Evolutionary conservation across 1,140 invertebrate species (phyloP), one percentile per base, ranked within the genome.

Genomic region (Charaxes varanes): DNA sequence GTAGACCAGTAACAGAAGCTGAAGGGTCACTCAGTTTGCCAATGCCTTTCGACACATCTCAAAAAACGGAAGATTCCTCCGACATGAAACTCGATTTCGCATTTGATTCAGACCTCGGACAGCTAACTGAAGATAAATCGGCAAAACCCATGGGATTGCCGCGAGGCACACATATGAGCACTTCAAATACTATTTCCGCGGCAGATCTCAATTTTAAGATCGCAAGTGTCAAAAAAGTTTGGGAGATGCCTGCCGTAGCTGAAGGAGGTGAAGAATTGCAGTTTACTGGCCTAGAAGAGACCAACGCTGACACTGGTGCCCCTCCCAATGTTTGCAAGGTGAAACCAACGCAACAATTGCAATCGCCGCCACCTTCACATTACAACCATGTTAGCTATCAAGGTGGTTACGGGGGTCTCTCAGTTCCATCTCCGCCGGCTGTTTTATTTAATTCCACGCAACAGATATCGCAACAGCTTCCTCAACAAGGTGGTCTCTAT

Each of bases 191-290:
- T 11, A 85, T 85, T 44, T 85, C 85, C 61, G 74, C 85, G 53
- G 94, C 94, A 16, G 96, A 97, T 70, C 87, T 98, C 6, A 96
- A 96, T 85, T 88, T 95, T 73, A 97, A 98, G 84, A 97, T 97
- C 55, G 94, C 94, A 4, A 95, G 94, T 34, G 95, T 97, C 2
- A 97, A 97, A 79, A 97, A 95, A 76, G 93, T 93, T 26, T 94
- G 92, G 93, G 93, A 94, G 57, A 90, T 87, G 68, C 87, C 88
- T 22, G 87, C 89, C 12, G 79, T 81, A 6, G 83, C 89, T 3
- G 88, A 90, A 83, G 86, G 88, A 84, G 21, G 86, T 86, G 28
- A 83, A 37, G 74, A 84, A 45, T 50, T 84, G 31, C 67, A 83
- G 46, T 72, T 85, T 62, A 36, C 81, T 37, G 64, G 66, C 12